Evolutionary conservation across 1,140 invertebrate species (phyloP), one percentile per base, ranked within the genome.

Genomic region (Atta cephalotes): DNA sequence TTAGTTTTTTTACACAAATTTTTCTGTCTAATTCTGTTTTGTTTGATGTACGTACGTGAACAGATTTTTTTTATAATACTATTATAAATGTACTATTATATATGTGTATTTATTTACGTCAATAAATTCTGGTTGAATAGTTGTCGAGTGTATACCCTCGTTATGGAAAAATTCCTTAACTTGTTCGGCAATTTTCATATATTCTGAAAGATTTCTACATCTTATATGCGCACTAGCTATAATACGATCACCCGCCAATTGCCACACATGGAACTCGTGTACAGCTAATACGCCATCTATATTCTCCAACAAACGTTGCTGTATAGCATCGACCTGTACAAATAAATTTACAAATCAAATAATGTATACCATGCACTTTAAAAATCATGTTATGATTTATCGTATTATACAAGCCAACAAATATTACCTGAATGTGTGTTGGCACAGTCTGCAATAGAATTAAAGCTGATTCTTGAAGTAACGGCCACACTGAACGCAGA

Each of bases 161-260:
- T 98, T 98, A 92, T 98, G 98, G 94, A 99, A 99, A 96, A 99
- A 99, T 94, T 99, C 98, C 95, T 99, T 99, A 0, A 99, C 98
- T 95, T 98, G 98, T 94, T 98, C 98, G 0, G 98, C 98, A 88
- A 98, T 98, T 94, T 98, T 98, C 97, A 98, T 98, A 91, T 98
- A 98, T 92, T 98, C 98, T 0, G 97, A 97, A 72, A 98, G 94
- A 95, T 98, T 98, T 88, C 97, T 96, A 95, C 98, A 98, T 87
- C 98, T 97, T 92, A 99, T 98, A 92, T 99, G 98, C 3, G 98
- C 98, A 10, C 98, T 98, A 70, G 98, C 98, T 91, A 99, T 99
- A 79, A 99, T 98, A 88, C 98, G 96, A 94, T 99, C 98, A 1
- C 98, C 98, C 28, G 98, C 98, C 86, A 99, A 95, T 94, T 98